Base-by-base conservation (phyloP, 2,888 invertebrate species). In the Heterodera filipjevi region DNA sequence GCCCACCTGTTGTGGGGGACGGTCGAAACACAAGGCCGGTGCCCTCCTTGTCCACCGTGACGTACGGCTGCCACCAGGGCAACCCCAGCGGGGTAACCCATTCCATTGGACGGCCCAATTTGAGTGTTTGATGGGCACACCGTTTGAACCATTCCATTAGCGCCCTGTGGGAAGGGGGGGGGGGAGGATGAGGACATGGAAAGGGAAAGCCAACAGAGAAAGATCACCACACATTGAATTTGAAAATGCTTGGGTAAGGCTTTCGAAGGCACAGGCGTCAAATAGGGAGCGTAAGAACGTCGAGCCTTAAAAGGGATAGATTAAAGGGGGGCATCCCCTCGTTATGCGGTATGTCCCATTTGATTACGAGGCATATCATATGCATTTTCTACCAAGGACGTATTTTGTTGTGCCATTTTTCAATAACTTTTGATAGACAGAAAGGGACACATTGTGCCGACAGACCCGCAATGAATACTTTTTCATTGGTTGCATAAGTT, bases 81-180 rank as follows among this genome's bases (percentile, higher is more conserved):
- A 99, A 92, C 0, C 96, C 97, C 75, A 99, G 90, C 14, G 99
- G 98, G 0, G 99, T 98, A 53, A 93, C 91, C 97, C 99, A 99
- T 90, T 88, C 87, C 22, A 87, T 82, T 0, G 88, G 85, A 44
- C 82, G 82, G 81, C 82, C 80, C 64, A 88, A 79, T 46, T 84
- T 80, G 35, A 81, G 78, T 14, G 81, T 76, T 33, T 83, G 82
- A 72, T 81, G 79, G 2, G 86, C 86, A 80, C 85, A 84, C n/a
- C 78, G 19, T 49, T 86, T 81, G 75, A 89, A 85, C 89, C 89
- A 89, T 70, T 87, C 83, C 90, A 93, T 98, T 39, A 88, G 71
- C 93, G 93, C 89, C 39, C 84, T 86, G 72, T 39, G 22, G 77
- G n/a, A n/a, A n/a, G n/a, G n/a, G n/a, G n/a, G n/a, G 27, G 3